These are phyloP conservation scores for Melanotaenia parkinsoni DNA, from an alignment of 2,797 vertebrate genomes.

Conservation along the genomic window DNA sequence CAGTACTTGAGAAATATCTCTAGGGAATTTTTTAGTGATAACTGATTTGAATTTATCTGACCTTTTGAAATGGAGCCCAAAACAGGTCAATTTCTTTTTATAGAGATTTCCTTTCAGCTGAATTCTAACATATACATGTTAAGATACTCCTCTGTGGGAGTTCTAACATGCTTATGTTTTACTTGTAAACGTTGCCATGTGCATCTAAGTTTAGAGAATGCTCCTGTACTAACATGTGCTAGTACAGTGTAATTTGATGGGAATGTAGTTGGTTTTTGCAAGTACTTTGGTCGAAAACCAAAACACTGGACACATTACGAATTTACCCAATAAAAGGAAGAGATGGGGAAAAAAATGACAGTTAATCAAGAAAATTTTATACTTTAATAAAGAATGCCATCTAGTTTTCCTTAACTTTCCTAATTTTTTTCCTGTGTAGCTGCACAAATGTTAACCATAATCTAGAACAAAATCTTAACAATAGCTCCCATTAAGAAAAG, in stretches of 20 bases:
- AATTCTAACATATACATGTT: background rate
- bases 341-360: background rate
- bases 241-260: background rate
- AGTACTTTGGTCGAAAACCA: background rate
- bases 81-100: background rate
- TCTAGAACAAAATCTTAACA: background rate
- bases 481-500: background rate
- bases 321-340: background rate
- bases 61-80: slow-evolving; percentile 2
- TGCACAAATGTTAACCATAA: background rate
- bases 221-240: background rate
- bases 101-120: background rate
- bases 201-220: background rate
- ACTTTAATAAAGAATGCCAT: background rate
- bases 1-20: slow-evolving; percentile 37
- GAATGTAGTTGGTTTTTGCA: background rate
- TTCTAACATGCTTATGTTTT: background rate
- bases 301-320: background rate
- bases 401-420: background rate
- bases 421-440: background rate
- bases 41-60: background rate
- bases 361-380: background rate
- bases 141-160: background rate
- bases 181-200: background rate
- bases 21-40: slow-evolving; percentile 10